phyloP scores from a whole-genome alignment of 2,797 vertebrate species.

The Synanceia verrucosa region DNA sequence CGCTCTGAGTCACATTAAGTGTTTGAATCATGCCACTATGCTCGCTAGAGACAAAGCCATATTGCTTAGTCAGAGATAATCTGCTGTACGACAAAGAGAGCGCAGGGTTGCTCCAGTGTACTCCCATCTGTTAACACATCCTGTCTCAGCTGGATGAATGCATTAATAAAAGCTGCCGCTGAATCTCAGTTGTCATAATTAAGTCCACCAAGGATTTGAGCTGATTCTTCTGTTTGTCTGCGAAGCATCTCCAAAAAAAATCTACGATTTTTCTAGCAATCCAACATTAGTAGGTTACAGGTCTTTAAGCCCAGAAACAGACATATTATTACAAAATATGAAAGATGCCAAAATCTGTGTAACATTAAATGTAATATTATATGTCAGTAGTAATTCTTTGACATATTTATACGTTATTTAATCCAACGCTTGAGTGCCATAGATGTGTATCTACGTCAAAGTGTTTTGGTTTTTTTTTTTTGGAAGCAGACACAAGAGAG shows the following conservation, averaged over 20 bases:
- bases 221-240: conserved; percentile 8
- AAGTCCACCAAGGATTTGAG: conserved; percentile 16
- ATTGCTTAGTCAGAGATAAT: conserved; percentile 54
- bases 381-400: too few species aligned
- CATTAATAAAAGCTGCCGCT: conserved; percentile 25
- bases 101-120: conserved; percentile 1
- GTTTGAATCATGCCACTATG: conserved; percentile 45
- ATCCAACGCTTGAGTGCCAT: too few species aligned
- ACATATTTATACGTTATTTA: too few species aligned
- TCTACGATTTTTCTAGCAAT: background rate
- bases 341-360: background rate
- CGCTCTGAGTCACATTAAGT: conserved; percentile 41
- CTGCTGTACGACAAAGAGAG: conserved; percentile 32
- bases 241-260: background rate
- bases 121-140: conserved; percentile 45
- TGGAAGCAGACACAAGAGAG: too few species aligned
- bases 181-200: conserved; percentile 14
- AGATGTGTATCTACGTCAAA: too few species aligned
- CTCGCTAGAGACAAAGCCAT: conserved; percentile 43
- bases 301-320: background rate
- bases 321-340: background rate
- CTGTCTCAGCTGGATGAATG: conserved; percentile 41
- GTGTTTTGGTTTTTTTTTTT: too few species aligned
- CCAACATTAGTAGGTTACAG: background rate
- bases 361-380: background rate